Conservation (phyloP, 2,888 invertebrate genomes). For the Leptinotarsa peninsularis region DNA sequence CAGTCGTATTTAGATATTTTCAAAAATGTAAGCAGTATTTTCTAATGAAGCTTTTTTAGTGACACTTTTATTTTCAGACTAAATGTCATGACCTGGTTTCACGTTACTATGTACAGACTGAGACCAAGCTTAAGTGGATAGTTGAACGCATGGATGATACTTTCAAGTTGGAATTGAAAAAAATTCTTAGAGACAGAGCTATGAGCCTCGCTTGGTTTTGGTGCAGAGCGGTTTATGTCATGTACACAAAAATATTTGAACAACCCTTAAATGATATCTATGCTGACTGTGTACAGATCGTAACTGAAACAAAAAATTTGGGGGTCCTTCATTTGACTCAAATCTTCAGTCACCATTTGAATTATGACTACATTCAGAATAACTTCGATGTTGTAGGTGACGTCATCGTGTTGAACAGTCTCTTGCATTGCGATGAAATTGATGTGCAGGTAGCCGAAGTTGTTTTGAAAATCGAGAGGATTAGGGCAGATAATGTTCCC, state of each 20-base stretch:
- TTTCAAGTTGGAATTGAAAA: constrained; percentile 51
- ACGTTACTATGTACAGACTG: constrained; percentile 52
- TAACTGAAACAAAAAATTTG: constrained; percentile 35
- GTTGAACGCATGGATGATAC: constrained; percentile 51
- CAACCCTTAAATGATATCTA: constrained; percentile 46
- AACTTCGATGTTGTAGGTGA: constrained; percentile 50
- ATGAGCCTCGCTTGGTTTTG: constrained; percentile 55
- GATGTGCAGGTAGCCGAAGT: constrained; percentile 62
- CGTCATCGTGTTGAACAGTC: constrained; percentile 54
- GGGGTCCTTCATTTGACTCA: constrained; percentile 58
- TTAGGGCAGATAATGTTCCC: constrained; percentile 52
- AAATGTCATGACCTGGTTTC: constrained; percentile 59
- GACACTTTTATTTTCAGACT: constrained; percentile 60
- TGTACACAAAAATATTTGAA: constrained; percentile 50
- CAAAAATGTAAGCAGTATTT: constrained; percentile 62
- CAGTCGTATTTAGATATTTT: constrained; percentile 63
- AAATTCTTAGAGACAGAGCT: constrained; percentile 47
- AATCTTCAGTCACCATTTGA: constrained; percentile 55
- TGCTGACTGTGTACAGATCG: constrained; percentile 46
- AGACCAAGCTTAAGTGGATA: constrained; percentile 55
- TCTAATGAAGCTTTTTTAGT: background rate
- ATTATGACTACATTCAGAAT: constrained; percentile 52
- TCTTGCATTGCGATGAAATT: constrained; percentile 57
- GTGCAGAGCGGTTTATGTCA: constrained; percentile 53
- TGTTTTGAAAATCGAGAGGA: constrained; percentile 54